Conservation (phyloP, 2,113 vertebrate genomes). For the Orycteropus afer region DNA sequence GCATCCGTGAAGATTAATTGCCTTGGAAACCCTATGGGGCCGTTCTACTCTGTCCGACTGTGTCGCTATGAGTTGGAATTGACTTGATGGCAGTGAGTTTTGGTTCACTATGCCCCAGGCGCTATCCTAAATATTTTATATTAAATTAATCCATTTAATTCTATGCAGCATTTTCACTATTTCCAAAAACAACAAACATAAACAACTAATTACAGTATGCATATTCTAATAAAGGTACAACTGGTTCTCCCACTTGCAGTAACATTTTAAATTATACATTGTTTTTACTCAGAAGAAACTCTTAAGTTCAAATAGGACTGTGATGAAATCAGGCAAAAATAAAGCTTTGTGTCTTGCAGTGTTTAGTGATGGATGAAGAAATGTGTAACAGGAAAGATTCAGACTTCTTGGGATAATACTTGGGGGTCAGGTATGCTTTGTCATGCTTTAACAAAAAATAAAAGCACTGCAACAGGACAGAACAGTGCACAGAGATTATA, state of each 20-base stretch:
- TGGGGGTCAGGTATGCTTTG: neutral
- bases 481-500: neutral
- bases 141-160: neutral
- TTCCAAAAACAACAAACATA: neutral
- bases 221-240: neutral
- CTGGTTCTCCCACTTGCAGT: neutral
- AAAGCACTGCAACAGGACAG: neutral
- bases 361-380: neutral
- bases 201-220: neutral
- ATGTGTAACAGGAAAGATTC: neutral
- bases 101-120: too few species aligned
- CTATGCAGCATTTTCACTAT: neutral
- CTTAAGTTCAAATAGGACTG: neutral
- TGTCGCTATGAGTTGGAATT: too few species aligned
- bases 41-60: too few species aligned
- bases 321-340: neutral
- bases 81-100: too few species aligned
- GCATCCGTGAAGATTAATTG: too few species aligned
- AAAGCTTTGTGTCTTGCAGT: neutral
- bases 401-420: neutral
- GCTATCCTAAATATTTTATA: constrained; percentile 25
- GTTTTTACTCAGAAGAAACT: constrained; percentile 41
- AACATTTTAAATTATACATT: neutral
- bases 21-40: too few species aligned
- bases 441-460: neutral